A percentile compares a stretch with the other conserved stretches of the same genome.
Evolutionary conservation across 1,140 invertebrate genomes (phyloP).

Genomic region (Streblospio benedicti): DNA sequence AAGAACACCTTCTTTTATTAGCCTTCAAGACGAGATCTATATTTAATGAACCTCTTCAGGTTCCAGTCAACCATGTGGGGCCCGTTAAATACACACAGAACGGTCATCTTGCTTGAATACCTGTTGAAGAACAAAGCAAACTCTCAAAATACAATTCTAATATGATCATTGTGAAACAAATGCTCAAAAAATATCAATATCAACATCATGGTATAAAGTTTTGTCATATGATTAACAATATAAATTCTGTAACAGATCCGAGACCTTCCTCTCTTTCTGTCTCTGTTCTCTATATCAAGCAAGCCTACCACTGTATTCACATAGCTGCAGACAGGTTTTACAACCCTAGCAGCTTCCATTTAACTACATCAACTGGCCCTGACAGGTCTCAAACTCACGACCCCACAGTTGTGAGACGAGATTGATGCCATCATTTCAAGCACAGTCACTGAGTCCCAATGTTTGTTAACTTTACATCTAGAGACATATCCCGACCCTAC

Average conservation of each 20-base stretch:
- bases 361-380: too few species aligned
- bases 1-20: too few species aligned
- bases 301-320: neutral
- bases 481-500: neutral
- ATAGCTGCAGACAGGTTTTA: too few species aligned
- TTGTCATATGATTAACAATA: neutral
- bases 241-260: neutral
- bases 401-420: too few species aligned
- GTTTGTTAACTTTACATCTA: neutral
- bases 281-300: neutral
- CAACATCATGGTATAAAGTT: neutral
- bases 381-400: too few species aligned
- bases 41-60: conserved; percentile 32
- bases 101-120: conserved; percentile 68
- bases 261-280: neutral
- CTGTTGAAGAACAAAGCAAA: conserved; percentile 34
- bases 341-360: too few species aligned
- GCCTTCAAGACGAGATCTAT: too few species aligned
- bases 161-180: neutral
- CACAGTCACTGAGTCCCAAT: neutral
- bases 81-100: conserved; percentile 51
- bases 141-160: neutral
- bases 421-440: too few species aligned
- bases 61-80: conserved; percentile 38
- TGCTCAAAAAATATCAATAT: neutral